phyloP scores from a whole-genome alignment of 2,888 invertebrate species.

The Sinotaia quadrata region DNA sequence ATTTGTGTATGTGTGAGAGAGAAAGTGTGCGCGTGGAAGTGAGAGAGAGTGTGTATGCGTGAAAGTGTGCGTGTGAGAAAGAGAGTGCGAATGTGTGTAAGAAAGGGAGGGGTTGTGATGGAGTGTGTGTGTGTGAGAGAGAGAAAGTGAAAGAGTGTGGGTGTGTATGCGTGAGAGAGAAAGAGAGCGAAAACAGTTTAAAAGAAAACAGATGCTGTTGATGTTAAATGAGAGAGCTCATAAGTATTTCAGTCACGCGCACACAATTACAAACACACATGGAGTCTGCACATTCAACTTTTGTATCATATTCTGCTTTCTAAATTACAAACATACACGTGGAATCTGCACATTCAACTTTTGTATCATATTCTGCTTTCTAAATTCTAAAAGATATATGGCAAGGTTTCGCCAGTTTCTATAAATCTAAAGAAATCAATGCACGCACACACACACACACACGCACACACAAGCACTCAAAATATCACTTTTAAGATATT shows the following conservation, averaged over 20 bases:
- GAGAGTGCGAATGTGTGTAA: neutral
- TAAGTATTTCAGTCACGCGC: no score
- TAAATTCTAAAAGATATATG: no score
- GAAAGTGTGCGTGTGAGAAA: neutral
- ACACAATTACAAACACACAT: no score
- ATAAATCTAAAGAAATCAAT: no score
- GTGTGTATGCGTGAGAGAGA: neutral
- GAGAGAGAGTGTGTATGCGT: slow-evolving; percentile 1
- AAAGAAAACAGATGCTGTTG: neutral
- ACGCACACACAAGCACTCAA: neutral
- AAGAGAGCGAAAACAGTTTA: neutral
- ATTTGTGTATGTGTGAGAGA: neutral
- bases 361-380: no score
- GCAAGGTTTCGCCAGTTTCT: no score
- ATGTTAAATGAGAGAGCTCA: neutral
- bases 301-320: no score
- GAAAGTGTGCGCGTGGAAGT: neutral
- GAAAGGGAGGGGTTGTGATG: neutral
- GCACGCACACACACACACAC: slow-evolving; percentile 7
- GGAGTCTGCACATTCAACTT: no score
- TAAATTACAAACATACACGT: no score
- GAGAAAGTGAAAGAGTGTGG: slow-evolving; percentile 3
- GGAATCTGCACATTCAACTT: no score
- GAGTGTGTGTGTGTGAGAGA: slow-evolving; percentile 1
- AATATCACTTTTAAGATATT: neutral